Conservation (phyloP, 1,140 invertebrate genomes). For the Aphidius ervi region DNA sequence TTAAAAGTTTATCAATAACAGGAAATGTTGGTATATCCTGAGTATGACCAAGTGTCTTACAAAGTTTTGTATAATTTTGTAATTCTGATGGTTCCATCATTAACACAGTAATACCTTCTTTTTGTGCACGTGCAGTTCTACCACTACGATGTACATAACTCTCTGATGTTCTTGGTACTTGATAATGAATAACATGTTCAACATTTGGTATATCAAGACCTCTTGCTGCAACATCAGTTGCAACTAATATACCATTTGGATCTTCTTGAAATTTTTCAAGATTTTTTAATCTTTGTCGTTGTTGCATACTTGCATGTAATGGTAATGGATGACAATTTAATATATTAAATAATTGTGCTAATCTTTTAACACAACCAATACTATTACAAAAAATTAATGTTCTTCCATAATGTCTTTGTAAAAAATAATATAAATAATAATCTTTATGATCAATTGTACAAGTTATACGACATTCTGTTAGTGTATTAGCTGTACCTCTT, state of each 20-base stretch:
- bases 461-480: slow-evolving; percentile 79
- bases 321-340: slow-evolving; percentile 77
- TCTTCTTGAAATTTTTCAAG: slow-evolving; percentile 85
- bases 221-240: slow-evolving; percentile 95
- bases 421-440: slow-evolving; percentile 89
- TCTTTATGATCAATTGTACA: slow-evolving; percentile 83
- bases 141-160: slow-evolving; percentile 96
- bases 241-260: slow-evolving; percentile 76
- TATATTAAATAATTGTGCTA: slow-evolving; percentile 77
- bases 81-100: slow-evolving; percentile 87
- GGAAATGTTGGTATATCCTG: slow-evolving; percentile 81
- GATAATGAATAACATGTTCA: slow-evolving; percentile 96
- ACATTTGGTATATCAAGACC: slow-evolving; percentile 94
- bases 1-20: slow-evolving; percentile 65
- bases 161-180: slow-evolving; percentile 92
- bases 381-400: slow-evolving; percentile 98
- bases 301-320: slow-evolving; percentile 93
- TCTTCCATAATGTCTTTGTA: slow-evolving; percentile 77
- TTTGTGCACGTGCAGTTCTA: slow-evolving; percentile 84
- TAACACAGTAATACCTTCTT: slow-evolving; percentile 86
- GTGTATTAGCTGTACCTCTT: slow-evolving; percentile 69
- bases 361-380: slow-evolving; percentile 84
- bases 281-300: slow-evolving; percentile 90
- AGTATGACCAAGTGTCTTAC: slow-evolving; percentile 74
- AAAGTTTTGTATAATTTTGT: slow-evolving; percentile 61